A percentile compares a stretch with the other conserved stretches of the same genome.
phyloP scores from a whole-genome alignment of 1,140 invertebrate genomes.

The Episyrphus balteatus region DNA sequence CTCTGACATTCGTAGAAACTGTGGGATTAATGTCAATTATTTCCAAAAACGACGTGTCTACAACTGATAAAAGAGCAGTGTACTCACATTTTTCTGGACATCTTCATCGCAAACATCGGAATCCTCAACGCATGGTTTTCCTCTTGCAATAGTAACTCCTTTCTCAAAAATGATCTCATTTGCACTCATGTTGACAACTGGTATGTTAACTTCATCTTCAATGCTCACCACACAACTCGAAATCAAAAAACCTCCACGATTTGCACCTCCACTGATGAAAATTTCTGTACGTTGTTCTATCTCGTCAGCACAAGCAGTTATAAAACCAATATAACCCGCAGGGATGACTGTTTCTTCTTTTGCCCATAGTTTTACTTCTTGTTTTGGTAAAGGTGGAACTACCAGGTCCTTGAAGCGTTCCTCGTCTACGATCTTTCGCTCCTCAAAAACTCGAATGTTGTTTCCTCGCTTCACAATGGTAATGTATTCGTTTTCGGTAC shows the following conservation, averaged over 20 bases:
- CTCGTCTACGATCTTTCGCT: background rate
- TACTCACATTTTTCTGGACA: background rate
- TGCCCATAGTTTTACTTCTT: background rate
- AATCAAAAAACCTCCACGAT: too few species aligned
- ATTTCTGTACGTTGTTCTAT: background rate
- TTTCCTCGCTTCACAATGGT: background rate
- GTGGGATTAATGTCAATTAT: too few species aligned
- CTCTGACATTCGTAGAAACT: background rate
- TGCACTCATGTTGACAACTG: background rate
- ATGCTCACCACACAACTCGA: too few species aligned
- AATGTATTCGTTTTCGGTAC: background rate
- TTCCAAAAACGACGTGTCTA: background rate
- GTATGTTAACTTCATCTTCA: background rate
- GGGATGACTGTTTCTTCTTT: conserved; percentile 1
- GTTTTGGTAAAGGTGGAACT: background rate
- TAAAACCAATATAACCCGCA: background rate
- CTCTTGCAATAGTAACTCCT: background rate
- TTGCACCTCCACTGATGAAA: background rate
- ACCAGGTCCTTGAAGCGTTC: background rate
- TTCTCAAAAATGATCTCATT: background rate
- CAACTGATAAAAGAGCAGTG: background rate
- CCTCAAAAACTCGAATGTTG: background rate
- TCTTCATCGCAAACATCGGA: background rate
- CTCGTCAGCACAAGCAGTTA: background rate
- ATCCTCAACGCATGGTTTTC: background rate